These are phyloP conservation scores for Agriopis marginaria DNA, from an alignment of 2,888 invertebrate genomes.

Conservation along the genomic window DNA sequence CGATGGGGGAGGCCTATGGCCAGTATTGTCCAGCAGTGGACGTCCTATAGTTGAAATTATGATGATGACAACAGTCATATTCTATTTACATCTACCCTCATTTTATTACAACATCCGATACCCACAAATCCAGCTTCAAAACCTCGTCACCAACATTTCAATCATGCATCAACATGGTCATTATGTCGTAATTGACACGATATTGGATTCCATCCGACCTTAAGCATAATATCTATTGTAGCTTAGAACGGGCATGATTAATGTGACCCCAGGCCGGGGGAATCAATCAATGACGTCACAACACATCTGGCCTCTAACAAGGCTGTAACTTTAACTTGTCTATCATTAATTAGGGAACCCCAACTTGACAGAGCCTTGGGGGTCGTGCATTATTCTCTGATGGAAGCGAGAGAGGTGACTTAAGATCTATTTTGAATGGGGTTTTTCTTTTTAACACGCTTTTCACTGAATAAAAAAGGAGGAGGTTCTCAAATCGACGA, in stretches of 20 bases:
- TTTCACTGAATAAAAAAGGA: no score
- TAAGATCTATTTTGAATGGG: not conserved
- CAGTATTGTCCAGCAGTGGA: no score
- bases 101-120: constrained; percentile 7
- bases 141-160: constrained; percentile 14
- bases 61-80: no score
- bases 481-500: no score
- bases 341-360: constrained; percentile 49
- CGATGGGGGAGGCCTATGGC: no score
- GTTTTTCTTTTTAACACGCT: not conserved
- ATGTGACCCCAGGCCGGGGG: constrained; percentile 56
- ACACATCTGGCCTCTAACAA: constrained; percentile 53
- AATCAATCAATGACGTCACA: constrained; percentile 71
- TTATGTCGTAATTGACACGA: constrained; percentile 35
- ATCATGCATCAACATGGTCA: constrained; percentile 26
- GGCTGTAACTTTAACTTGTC: constrained; percentile 52
- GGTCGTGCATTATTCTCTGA: constrained; percentile 5
- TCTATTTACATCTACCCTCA: not conserved
- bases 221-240: constrained; percentile 48
- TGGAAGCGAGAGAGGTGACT: not conserved
- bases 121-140: constrained; percentile 7
- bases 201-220: constrained; percentile 29
- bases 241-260: constrained; percentile 61
- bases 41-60: no score
- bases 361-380: constrained; percentile 41